Conservation (phyloP, 2,888 invertebrate species). For the Eremobia ochroleuca region DNA sequence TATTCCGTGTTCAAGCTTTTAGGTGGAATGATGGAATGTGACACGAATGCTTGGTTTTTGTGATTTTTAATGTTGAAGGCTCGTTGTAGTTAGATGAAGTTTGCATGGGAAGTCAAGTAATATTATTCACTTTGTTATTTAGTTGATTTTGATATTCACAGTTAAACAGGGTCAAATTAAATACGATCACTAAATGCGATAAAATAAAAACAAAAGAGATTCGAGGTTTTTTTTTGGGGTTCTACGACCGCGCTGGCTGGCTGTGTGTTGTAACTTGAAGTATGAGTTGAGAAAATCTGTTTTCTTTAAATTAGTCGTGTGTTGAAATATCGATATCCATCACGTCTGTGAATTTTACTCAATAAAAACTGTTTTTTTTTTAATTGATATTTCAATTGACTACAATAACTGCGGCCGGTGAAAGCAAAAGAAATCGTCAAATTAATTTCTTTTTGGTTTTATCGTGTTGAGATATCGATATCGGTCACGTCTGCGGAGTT, state of each 20-base stretch:
- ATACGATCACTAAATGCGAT: background rate
- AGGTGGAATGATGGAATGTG: slow-evolving; percentile 6
- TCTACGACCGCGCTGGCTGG: background rate
- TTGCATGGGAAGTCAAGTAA: background rate
- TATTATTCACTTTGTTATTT: background rate
- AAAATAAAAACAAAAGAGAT: background rate
- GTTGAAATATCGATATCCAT: too few species aligned
- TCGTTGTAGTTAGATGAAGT: background rate
- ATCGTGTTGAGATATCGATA: too few species aligned
- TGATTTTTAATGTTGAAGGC: background rate
- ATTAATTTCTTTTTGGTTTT: too few species aligned
- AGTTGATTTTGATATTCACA: background rate
- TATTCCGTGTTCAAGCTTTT: slow-evolving; percentile 27
- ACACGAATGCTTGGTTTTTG: background rate
- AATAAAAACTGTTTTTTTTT: too few species aligned
- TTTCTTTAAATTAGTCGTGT: background rate
- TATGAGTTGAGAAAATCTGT: background rate
- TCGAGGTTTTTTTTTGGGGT: background rate
- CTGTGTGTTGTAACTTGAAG: background rate
- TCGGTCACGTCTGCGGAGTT: too few species aligned
- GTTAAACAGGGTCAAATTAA: background rate
- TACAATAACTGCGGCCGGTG: too few species aligned
- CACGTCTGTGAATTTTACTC: too few species aligned
- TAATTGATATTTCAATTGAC: too few species aligned
- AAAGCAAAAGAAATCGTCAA: too few species aligned